Evolutionary conservation across 2,888 invertebrate species (phyloP).

Genomic region (Mongoloraphidia duomilia): DNA sequence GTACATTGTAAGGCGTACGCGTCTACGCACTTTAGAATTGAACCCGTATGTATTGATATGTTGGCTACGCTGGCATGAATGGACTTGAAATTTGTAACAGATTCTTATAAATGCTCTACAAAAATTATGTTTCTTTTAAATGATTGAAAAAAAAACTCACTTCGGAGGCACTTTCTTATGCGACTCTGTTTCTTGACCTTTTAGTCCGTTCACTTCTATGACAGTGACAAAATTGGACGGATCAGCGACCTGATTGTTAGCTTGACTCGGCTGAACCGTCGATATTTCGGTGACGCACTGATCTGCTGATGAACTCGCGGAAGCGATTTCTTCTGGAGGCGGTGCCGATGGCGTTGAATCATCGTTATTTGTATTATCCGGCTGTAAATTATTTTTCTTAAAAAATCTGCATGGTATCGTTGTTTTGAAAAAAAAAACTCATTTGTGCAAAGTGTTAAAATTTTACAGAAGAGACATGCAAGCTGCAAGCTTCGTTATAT

Average conservation of each 20-base stretch:
- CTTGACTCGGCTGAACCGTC: slow-evolving; percentile 7
- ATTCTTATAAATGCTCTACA: no score
- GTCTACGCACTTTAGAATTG: no score
- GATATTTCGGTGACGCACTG: slow-evolving; percentile 62
- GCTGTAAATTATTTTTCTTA: slow-evolving; percentile 1
- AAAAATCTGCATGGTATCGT: not conserved
- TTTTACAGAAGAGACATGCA: no score
- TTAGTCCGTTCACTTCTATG: slow-evolving; percentile 74
- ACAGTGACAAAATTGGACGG: slow-evolving; percentile 68
- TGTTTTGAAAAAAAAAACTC: no score
- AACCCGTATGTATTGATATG: no score
- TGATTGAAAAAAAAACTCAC: no score
- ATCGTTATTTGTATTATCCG: slow-evolving; percentile 16
- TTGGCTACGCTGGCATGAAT: no score
- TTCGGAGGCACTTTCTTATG: not conserved
- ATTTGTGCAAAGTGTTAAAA: no score
- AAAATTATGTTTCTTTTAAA: no score
- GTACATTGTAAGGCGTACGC: no score
- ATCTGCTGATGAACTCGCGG: slow-evolving; percentile 31
- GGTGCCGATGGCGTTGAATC: not conserved
- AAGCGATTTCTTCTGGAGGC: slow-evolving; percentile 30
- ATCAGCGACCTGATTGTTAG: slow-evolving; percentile 23
- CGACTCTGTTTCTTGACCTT: slow-evolving; percentile 32
- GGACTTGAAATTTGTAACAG: no score
- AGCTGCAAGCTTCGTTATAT: no score